A percentile compares a stretch with the other conserved stretches of the same genome.
These are phyloP conservation scores for Otocyon megalotis DNA, from an alignment of 2,113 vertebrate genomes.

Conservation along the genomic window DNA sequence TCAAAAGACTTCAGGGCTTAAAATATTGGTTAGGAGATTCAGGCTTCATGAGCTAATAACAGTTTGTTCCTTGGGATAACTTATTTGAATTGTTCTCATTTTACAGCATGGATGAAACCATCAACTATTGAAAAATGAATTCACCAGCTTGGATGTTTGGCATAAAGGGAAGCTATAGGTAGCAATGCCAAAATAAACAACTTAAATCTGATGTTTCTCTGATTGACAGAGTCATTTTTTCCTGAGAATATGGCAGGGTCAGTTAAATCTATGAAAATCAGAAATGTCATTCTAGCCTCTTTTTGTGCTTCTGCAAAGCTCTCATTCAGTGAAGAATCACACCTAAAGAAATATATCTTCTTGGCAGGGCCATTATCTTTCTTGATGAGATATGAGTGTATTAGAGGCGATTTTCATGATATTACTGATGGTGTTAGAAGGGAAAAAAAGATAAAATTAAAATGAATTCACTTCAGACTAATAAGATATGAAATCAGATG, in stretches of 20 bases:
- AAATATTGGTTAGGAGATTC: background rate
- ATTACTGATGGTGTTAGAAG: constrained; percentile 7
- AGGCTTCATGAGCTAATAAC: constrained; percentile 9
- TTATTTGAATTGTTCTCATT: constrained; percentile 51
- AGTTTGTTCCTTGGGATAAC: background rate
- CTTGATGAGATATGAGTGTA: constrained; percentile 62
- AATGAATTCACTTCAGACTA: constrained; percentile 65
- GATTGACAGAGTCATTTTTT: constrained; percentile 57
- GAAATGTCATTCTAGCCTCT: constrained; percentile 12
- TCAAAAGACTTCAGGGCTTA: background rate
- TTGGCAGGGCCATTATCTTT: constrained; percentile 67
- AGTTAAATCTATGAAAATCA: constrained; percentile 62
- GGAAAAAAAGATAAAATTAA: constrained; percentile 41
- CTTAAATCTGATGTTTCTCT: constrained; percentile 42
- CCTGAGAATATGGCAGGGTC: background rate
- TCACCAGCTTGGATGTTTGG: constrained; percentile 26
- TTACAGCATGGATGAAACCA: background rate
- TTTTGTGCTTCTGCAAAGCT: background rate
- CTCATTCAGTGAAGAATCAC: constrained; percentile 29
- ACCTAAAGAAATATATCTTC: constrained; percentile 15
- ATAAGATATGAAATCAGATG: constrained; percentile 44
- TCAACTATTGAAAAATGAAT: constrained; percentile 54
- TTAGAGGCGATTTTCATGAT: constrained; percentile 65
- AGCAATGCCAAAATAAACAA: constrained; percentile 57
- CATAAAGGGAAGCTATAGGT: background rate